phyloP scores from a whole-genome alignment of 2,888 invertebrate species.

The Dusona sp. region DNA sequence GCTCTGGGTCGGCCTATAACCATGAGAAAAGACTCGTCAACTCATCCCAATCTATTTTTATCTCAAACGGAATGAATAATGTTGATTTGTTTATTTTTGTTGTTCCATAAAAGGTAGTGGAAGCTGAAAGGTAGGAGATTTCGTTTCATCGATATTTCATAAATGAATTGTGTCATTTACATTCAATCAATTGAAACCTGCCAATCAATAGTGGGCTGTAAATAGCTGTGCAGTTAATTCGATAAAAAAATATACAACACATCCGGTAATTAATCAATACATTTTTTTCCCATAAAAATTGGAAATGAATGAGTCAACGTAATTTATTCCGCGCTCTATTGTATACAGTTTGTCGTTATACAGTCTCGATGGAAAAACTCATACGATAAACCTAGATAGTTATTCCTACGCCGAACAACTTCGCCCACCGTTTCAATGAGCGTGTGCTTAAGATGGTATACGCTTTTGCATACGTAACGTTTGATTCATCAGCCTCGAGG shows the following conservation, averaged over 20 bases:
- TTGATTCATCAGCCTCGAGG: conserved; percentile 58
- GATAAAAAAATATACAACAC: conserved; percentile 7
- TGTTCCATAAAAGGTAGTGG: neutral
- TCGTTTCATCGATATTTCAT: neutral
- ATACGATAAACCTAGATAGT: conserved; percentile 55
- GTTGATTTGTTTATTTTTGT: neutral
- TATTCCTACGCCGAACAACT: conserved; percentile 59
- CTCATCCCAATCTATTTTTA: neutral
- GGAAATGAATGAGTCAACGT: conserved; percentile 39
- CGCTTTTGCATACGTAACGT: conserved; percentile 36
- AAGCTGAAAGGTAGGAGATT: too few species aligned
- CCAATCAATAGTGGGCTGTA: neutral
- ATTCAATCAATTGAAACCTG: neutral
- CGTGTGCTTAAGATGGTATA: neutral
- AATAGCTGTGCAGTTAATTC: neutral
- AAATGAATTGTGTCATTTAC: neutral
- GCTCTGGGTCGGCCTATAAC: neutral
- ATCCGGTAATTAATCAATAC: conserved; percentile 53
- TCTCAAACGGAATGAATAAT: neutral
- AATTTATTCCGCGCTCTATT: conserved; percentile 43
- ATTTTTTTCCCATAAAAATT: conserved; percentile 26
- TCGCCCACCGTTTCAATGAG: conserved; percentile 52
- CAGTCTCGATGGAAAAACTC: conserved; percentile 13
- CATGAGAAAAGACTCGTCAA: conserved; percentile 14
- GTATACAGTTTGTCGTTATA: conserved; percentile 13